Evolutionary conservation across 1,140 invertebrate genomes (phyloP).

Genomic region (Mesaphorura yosii): DNA sequence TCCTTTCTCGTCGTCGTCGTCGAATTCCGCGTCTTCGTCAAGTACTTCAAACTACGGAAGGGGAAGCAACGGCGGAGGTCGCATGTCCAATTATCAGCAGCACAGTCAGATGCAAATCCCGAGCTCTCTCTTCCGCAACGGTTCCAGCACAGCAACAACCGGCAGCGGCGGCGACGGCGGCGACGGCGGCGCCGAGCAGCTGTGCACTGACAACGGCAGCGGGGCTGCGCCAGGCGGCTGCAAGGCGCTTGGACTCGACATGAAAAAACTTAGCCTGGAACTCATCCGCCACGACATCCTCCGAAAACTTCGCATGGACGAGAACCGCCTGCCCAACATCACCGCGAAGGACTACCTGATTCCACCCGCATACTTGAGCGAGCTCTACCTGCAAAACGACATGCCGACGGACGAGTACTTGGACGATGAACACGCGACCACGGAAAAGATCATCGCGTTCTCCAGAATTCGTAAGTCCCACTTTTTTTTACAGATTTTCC

Average conservation of each 20-base stretch:
- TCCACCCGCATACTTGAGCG: conserved; percentile 22
- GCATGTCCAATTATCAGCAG: background rate
- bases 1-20: too few species aligned
- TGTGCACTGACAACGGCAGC: conserved; percentile 1
- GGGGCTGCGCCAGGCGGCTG: too few species aligned
- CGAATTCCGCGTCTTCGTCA: too few species aligned
- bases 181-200: background rate
- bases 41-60: too few species aligned
- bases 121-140: background rate
- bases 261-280: conserved; percentile 23
- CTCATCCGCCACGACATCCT: conserved; percentile 28
- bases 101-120: background rate
- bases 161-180: background rate
- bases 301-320: conserved; percentile 27
- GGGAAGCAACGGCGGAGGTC: too few species aligned
- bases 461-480: conserved; percentile 25
- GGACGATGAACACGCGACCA: conserved; percentile 30
- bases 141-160: background rate
- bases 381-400: conserved; percentile 26
- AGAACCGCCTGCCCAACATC: conserved; percentile 27
- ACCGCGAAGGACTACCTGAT: conserved; percentile 17
- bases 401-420: conserved; percentile 21
- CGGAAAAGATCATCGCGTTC: conserved; percentile 31
- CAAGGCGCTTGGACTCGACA: too few species aligned
- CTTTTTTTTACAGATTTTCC: too few species aligned